Conservation (phyloP, 2,797 vertebrate species). For the Eremophila alpestris region DNA sequence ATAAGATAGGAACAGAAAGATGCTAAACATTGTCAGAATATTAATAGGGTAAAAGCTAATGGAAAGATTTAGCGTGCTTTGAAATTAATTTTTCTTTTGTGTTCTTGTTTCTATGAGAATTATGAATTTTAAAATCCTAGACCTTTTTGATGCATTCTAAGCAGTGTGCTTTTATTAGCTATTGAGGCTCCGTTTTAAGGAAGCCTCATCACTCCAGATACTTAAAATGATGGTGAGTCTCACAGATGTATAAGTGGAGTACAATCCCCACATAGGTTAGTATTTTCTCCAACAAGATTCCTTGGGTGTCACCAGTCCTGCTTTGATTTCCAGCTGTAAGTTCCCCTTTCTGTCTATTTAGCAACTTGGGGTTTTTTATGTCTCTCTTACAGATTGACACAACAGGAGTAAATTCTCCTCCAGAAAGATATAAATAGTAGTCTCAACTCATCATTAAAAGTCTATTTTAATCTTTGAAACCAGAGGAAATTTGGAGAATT, state of each 20-base stretch:
- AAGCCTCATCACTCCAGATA: not conserved
- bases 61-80: not conserved
- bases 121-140: not conserved
- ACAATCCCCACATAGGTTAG: not conserved
- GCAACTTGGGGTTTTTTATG: accelerated
- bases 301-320: not conserved
- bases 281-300: not conserved
- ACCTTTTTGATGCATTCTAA: not conserved
- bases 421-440: not conserved
- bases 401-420: not conserved
- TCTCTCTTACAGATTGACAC: not conserved
- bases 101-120: not conserved
- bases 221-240: not conserved
- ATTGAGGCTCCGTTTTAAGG: not conserved
- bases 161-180: not conserved
- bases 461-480: not conserved
- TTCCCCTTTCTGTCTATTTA: not conserved
- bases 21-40: not conserved
- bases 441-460: not conserved
- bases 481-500: not conserved
- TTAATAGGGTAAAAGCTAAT: not conserved
- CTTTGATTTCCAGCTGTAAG: not conserved
- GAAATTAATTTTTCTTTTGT: not conserved
- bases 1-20: not conserved
- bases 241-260: not conserved